A percentile compares a stretch with the other conserved stretches of the same genome.
phyloP scores from a whole-genome alignment of 2,888 invertebrate species.

The Drosophila ustulata region DNA sequence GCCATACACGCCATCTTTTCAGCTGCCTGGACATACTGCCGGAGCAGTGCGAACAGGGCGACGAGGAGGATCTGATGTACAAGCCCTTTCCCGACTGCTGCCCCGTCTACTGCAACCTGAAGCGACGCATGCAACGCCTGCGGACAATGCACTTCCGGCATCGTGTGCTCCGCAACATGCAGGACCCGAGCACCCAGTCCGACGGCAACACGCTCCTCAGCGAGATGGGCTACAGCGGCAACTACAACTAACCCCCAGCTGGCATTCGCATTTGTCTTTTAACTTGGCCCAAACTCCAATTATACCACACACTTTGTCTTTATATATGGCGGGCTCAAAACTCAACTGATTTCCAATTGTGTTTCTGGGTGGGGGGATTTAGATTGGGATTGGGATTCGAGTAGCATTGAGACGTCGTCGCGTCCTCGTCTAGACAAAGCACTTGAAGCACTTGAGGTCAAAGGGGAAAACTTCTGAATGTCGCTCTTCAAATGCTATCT shows the following conservation, averaged over 20 bases:
- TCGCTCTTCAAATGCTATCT: not conserved
- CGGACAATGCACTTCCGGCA: conserved; percentile 83
- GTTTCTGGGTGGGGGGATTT: not conserved
- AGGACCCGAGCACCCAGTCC: conserved; percentile 55
- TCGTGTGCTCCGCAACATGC: conserved; percentile 80
- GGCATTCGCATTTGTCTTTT: conserved; percentile 9
- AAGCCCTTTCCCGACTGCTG: conserved; percentile 84
- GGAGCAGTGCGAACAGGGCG: conserved; percentile 83
- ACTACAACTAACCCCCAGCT: conserved; percentile 59
- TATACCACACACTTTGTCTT: conserved; percentile 2
- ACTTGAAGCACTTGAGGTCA: conserved; percentile 25
- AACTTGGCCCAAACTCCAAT: conserved; percentile 15
- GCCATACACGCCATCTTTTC: not conserved
- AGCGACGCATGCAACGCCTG: conserved; percentile 83
- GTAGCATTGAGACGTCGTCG: not conserved
- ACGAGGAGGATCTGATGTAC: conserved; percentile 84
- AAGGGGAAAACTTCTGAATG: not conserved
- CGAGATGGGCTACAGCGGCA: conserved; percentile 72
- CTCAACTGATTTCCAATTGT: conserved; percentile 33
- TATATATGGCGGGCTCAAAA: conserved; percentile 17
- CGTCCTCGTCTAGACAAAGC: conserved; percentile 39
- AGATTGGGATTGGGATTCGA: not conserved
- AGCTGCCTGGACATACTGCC: conserved; percentile 84
- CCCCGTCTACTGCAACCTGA: conserved; percentile 83
- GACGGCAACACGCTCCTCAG: conserved; percentile 69